These are phyloP conservation scores for Irena cyanogastra DNA, from an alignment of 2,113 vertebrate species.

Conservation along the genomic window DNA sequence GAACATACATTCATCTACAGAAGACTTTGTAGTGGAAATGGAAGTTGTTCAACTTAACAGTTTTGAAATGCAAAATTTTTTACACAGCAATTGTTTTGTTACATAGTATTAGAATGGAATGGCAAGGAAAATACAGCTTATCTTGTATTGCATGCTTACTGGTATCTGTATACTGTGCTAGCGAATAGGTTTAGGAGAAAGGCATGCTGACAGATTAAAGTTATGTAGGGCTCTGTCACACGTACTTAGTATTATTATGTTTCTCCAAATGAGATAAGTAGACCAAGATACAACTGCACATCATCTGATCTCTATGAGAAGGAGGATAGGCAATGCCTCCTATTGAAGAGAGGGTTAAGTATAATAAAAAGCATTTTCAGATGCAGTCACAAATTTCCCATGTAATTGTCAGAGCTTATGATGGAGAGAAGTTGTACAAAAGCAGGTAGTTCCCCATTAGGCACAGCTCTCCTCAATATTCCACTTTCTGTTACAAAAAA, in stretches of 20 bases:
- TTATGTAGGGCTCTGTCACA: not conserved
- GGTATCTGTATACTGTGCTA: not conserved
- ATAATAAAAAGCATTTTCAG: not conserved
- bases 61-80: not conserved
- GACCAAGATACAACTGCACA: not conserved
- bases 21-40: not conserved
- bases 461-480: not conserved
- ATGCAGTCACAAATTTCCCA: not conserved
- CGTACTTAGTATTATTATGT: not conserved
- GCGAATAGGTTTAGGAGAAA: not conserved
- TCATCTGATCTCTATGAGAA: not conserved
- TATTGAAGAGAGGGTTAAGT: not conserved
- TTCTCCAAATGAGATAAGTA: not conserved
- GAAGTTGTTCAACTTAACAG: not conserved
- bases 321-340: not conserved
- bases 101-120: not conserved
- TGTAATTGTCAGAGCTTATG: not conserved
- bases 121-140: not conserved
- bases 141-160: not conserved
- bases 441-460: not conserved
- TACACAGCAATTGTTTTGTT: not conserved
- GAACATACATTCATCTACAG: not conserved
- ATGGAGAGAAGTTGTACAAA: not conserved
- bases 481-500: not conserved
- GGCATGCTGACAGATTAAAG: not conserved